phyloP scores from a whole-genome alignment of 2,113 vertebrate genomes.

The Ammospiza nelsoni region DNA sequence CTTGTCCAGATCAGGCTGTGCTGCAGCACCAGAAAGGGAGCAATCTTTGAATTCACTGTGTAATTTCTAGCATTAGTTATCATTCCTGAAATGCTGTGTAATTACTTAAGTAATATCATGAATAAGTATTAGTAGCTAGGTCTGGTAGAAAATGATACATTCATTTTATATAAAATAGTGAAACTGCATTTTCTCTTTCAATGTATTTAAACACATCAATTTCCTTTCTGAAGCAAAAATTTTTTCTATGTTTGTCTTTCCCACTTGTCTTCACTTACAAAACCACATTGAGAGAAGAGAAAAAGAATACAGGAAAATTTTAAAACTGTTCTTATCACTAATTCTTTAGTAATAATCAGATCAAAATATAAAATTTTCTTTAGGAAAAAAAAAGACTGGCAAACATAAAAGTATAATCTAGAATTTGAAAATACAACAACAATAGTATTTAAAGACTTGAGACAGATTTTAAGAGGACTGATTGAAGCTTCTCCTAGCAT shows the following conservation, averaged over 20 bases:
- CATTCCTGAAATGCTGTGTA: background rate
- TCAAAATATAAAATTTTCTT: background rate
- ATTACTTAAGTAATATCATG: background rate
- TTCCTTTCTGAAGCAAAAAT: background rate
- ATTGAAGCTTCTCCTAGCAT: background rate
- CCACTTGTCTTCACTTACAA: background rate
- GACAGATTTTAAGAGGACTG: background rate
- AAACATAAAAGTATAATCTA: background rate
- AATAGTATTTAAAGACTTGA: background rate
- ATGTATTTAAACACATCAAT: background rate
- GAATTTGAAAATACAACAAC: background rate
- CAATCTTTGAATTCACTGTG: background rate
- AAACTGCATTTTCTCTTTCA: background rate
- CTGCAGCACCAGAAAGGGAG: background rate
- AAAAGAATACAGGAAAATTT: background rate
- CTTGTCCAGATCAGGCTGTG: background rate
- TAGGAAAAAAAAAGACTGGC: background rate
- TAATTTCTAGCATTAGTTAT: background rate
- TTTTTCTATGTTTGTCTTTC: background rate
- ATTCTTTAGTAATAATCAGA: background rate
- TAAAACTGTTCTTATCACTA: background rate
- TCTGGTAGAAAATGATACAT: background rate
- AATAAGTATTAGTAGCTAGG: background rate
- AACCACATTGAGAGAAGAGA: background rate
- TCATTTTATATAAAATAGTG: background rate